Conservation (phyloP, 1,140 invertebrate genomes). For the Dryas iulia region DNA sequence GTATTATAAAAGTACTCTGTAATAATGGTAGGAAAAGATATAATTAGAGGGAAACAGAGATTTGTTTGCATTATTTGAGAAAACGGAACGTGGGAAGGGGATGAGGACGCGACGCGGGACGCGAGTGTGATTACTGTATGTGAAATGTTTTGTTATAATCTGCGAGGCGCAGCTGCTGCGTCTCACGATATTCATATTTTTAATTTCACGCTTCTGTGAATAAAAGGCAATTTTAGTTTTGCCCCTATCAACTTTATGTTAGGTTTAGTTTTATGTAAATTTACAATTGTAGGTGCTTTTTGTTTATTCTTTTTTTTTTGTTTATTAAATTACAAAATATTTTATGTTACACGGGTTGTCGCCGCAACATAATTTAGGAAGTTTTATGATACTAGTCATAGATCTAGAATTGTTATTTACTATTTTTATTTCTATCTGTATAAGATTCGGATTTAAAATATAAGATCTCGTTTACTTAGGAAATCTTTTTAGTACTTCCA, state of each 20-base stretch:
- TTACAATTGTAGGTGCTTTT: not conserved
- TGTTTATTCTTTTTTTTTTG: too few relatives aligned
- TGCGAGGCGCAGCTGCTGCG: conserved; percentile 37
- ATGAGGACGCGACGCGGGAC: not conserved
- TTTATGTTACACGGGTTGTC: too few relatives aligned
- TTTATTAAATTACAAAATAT: too few relatives aligned
- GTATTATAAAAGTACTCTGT: not conserved
- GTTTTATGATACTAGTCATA: too few relatives aligned
- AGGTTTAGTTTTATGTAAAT: not conserved
- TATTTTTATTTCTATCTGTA: too few relatives aligned
- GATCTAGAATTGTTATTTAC: too few relatives aligned
- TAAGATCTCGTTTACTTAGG: too few relatives aligned
- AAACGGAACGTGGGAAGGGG: not conserved
- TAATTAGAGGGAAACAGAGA: conserved; percentile 30
- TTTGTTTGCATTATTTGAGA: conserved; percentile 34
- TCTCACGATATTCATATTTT: conserved; percentile 59
- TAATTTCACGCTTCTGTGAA: conserved; percentile 49
- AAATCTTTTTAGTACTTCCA: too few relatives aligned
- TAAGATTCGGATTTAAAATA: too few relatives aligned
- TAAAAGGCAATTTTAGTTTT: conserved; percentile 37
- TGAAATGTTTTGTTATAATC: conserved; percentile 37
- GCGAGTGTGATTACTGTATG: conserved; percentile 38
- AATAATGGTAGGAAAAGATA: not conserved
- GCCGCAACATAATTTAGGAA: too few relatives aligned
- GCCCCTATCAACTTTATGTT: not conserved